These are phyloP conservation scores for Zalophus californianus DNA, from an alignment of 2,797 vertebrate genomes.

Conservation along the genomic window DNA sequence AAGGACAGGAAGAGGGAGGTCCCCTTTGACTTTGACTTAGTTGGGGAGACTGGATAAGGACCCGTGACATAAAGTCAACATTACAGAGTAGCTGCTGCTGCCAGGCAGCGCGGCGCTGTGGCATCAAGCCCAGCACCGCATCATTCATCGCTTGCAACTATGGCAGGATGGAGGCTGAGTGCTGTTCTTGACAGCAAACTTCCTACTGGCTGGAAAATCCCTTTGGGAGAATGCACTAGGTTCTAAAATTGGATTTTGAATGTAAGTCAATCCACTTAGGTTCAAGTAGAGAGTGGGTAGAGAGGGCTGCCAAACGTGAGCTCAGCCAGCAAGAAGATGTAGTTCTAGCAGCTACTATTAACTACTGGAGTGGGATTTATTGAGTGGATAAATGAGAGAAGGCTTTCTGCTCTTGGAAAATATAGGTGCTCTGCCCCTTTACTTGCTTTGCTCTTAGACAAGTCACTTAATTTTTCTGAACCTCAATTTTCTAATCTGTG, in stretches of 20 bases:
- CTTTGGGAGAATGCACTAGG: not conserved
- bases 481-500: not conserved
- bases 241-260: not conserved
- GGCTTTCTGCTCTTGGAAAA: not conserved
- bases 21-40: not conserved
- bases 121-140: not conserved
- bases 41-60: not conserved
- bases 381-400: not conserved
- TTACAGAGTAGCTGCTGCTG: not conserved
- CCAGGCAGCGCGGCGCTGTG: not conserved
- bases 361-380: not conserved
- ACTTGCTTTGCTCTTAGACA: not conserved
- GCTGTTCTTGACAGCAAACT: not conserved
- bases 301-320: not conserved
- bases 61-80: not conserved
- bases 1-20: not conserved
- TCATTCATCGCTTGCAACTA: not conserved
- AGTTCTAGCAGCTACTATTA: not conserved
- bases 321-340: not conserved
- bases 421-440: not conserved
- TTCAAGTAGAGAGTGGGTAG: not conserved
- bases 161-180: not conserved
- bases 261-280: not conserved
- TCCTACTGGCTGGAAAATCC: not conserved
- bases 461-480: conserved; percentile 16